Percentiles rank a stretch among this genome's conserved stretches.
phyloP scores from a whole-genome alignment of 2,113 vertebrate genomes.

The Dipodomys merriami region DNA sequence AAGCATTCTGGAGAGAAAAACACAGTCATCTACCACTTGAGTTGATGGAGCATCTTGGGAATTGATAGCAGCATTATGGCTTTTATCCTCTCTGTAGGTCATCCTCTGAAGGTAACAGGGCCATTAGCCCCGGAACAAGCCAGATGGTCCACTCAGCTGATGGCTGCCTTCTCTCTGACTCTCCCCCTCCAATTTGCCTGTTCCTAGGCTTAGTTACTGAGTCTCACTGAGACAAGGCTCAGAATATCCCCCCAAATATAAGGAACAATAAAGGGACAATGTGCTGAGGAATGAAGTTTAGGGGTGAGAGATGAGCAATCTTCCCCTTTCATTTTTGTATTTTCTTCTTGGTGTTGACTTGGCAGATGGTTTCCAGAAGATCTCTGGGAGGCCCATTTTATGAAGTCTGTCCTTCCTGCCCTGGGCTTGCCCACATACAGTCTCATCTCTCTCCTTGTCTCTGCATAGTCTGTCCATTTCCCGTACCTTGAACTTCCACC shows the following conservation, averaged over 20 bases:
- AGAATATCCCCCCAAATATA: background rate
- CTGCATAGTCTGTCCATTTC: background rate
- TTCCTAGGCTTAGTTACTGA: background rate
- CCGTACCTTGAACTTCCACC: background rate
- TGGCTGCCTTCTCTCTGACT: background rate
- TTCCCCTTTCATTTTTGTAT: background rate
- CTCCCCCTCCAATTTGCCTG: background rate
- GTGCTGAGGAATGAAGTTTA: background rate
- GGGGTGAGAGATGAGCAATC: background rate
- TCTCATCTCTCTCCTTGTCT: background rate
- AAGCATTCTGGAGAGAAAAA: constrained; percentile 47
- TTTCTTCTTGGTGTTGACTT: background rate
- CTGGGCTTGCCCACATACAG: background rate
- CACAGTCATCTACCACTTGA: constrained; percentile 55
- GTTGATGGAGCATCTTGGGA: constrained; percentile 55
- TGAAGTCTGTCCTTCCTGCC: background rate
- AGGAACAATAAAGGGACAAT: background rate
- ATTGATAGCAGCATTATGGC: constrained; percentile 29
- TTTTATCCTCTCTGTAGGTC: constrained; percentile 51
- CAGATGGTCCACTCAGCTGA: constrained; percentile 65
- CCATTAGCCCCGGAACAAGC: constrained; percentile 62
- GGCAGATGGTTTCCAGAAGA: background rate
- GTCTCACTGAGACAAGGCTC: background rate
- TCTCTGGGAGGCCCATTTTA: background rate
- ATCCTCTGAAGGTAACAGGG: constrained; percentile 10